Evolutionary conservation across 2,113 vertebrate genomes (phyloP), one percentile per base, ranked within the genome.

Genomic region (Haemorhous mexicanus): DNA sequence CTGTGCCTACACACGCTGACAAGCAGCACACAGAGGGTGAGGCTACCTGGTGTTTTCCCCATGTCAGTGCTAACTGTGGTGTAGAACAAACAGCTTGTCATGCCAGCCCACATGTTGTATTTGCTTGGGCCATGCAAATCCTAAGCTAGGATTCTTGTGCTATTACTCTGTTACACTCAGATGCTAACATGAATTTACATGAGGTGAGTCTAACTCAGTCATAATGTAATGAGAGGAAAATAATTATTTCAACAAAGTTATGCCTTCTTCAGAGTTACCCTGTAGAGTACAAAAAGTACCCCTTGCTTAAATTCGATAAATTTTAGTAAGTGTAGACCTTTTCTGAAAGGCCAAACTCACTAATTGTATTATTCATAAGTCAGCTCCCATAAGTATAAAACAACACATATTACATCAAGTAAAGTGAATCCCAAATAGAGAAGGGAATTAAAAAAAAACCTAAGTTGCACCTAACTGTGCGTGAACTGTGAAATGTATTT

Each of bases 331-430:
- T 4, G 11, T 30, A 89, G 74, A 69, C 61, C 17, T 81, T 70
- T 84, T 18, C 56, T 86, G 64, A 90, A 91, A 93, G 83, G 63
- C 33, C 58, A 74, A 41, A 79, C 27, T 69, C 3, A 2, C 43
- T 85, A 84, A 92, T 27, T 93, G 44, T 79, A 89, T 97, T 96
- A 96, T 96, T 95, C 84, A 96, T 94, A 64, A 94, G 28, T 78
- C 64, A 87, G 28, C 8, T 95, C 92, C 76, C 73, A 1, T 32
- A 90, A 92, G 83, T 91, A 81, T 78, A 72, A 75, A 85, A 32
- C 53, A 86, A n/a, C 53, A 80, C 16, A 30, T 76, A 69, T 56
- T 83, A 73, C 24, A 7, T 93, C 67, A 94, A 88, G 50, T 76
- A 91, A 96, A 95, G 69, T 78, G 56, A 92, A 92, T 94, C 64